Base-by-base conservation (phyloP, 2,888 invertebrate species). In the Urechis unicinctus region DNA sequence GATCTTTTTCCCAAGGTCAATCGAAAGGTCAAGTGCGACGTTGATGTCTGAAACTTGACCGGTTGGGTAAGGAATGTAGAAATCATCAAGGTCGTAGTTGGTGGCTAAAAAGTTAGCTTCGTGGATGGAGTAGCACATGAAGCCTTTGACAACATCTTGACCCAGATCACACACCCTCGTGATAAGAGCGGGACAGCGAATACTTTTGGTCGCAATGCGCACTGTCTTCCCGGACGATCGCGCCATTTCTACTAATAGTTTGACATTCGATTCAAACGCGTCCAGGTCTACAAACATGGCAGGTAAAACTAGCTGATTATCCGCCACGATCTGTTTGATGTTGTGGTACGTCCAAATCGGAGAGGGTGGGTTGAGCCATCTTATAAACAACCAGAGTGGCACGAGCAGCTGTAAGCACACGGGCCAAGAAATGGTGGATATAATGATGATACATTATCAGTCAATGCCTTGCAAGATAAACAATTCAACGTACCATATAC, bases 11-110 rank as follows among this genome's bases (percentile, higher is more conserved):
- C 53, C 53, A 4, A 4, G 6, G 21, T 6, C 17, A 25, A n/a
- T 49, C n/a, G n/a, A n/a, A 3, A 53, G 24, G 3, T 21, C 4
- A 5, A 36, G 17, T 9, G 49, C 48, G 5, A 6, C 5, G 3
- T 4, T 3, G 3, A 53, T 4, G 24, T 53, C 53, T 9, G 26
- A 6, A 17, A 3, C 5, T n/a, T 47, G 48, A 3, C 47, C 24
- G 3, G 49, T 53, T n/a, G 53, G 53, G 43, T 53, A 53, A n/a
- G 53, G 24, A n/a, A 53, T n/a, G 28, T 25, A 53, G 5, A 53
- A 24, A 24, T 53, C 53, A 42, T 53, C 53, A 22, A 53, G 26
- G 17, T 28, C 42, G n/a, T n/a, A n/a, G 3, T 29, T 4, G 3
- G 4, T 41, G 3, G 53, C 47, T 6, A 53, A 24, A 9, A 49